A percentile compares a stretch with the other conserved stretches of the same genome.
phyloP scores from a whole-genome alignment of 2,113 vertebrate genomes.

The Muntiacus muntjak region DNA sequence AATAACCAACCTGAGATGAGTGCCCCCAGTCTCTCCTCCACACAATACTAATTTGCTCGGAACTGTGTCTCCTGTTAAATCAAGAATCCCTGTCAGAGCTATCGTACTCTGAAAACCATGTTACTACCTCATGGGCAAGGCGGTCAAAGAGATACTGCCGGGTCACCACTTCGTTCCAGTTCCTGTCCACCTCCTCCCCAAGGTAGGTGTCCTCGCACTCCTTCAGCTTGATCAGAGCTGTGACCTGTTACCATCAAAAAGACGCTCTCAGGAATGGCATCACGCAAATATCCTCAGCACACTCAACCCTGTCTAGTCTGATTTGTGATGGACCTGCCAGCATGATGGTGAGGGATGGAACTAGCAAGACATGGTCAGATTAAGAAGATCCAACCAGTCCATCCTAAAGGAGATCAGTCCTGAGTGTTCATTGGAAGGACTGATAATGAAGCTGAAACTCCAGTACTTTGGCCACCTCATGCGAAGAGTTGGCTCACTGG shows the following conservation, averaged over 20 bases:
- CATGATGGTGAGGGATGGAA: background rate
- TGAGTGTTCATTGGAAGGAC: too few species aligned
- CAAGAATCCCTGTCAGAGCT: background rate
- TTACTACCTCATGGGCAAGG: conserved; percentile 88
- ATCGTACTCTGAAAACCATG: background rate
- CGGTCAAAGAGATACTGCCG: conserved; percentile 95
- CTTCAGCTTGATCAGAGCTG: conserved; percentile 94
- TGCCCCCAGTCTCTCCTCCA: background rate
- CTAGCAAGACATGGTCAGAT: background rate
- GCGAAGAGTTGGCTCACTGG: too few species aligned
- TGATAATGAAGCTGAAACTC: too few species aligned
- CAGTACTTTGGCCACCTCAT: too few species aligned
- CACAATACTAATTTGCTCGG: background rate
- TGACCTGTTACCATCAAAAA: conserved; percentile 79
- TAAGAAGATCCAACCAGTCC: background rate
- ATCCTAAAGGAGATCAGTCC: too few species aligned
- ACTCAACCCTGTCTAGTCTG: background rate
- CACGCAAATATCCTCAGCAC: background rate
- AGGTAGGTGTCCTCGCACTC: conserved; percentile 96
- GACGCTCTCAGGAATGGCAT: background rate
- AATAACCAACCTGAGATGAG: background rate
- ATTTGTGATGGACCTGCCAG: background rate
- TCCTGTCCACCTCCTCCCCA: conserved; percentile 96
- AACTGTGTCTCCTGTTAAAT: background rate
- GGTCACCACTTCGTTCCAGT: conserved; percentile 95